Base-by-base conservation (phyloP, 2,797 vertebrate species). In the Cyprinella venusta region DNA sequence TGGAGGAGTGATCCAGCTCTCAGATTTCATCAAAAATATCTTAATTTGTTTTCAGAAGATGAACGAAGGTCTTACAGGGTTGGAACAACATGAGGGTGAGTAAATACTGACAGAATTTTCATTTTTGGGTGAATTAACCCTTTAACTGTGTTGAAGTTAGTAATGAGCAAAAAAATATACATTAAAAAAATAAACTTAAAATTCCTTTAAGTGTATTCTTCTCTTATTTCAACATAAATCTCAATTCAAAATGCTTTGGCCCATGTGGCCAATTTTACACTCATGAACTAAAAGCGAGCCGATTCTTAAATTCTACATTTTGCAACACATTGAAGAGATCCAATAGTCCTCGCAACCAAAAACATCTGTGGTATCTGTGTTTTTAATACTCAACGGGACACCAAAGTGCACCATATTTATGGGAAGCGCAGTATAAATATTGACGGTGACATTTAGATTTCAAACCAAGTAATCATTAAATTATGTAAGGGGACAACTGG, bases 391-490 rank as follows among this genome's bases (percentile, higher is more conserved):
- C 70, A 33, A 19, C 9, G 0, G 18, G 2, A 19, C 10, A 33
- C 45, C 70, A 52, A 72, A 21, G 19, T 36, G 30, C 48, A 54
- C 30, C 5, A 5, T 26, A 61, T 61, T 40, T n/a, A 75, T 16
- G 50, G 10, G 13, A 76, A 54, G 45, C 18, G 64, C 48, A 4
- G 19, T n/a, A 56, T 83, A 71, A 80, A 84, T 80, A 84, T 82
- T 79, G 76, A 82, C 76, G 50, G 33, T 64, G 75, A 81, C 63
- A 64, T 80, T 72, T 56, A 42, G 76, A 76, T 85, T 85, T 80
- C 56, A 38, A 74, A 80, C 81, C 52, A 85, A 71, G 78, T 76
- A 71, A 78, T 83, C 65, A 78, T 81, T 83, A 83, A 83, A 86
- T 80, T 30, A 83, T 68, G 76, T 42, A 59, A 24, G 26, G 42